Percentiles rank a stretch among this genome's conserved stretches.
phyloP scores from a whole-genome alignment of 2,797 vertebrate genomes.

The Sebastes trivittatus region DNA sequence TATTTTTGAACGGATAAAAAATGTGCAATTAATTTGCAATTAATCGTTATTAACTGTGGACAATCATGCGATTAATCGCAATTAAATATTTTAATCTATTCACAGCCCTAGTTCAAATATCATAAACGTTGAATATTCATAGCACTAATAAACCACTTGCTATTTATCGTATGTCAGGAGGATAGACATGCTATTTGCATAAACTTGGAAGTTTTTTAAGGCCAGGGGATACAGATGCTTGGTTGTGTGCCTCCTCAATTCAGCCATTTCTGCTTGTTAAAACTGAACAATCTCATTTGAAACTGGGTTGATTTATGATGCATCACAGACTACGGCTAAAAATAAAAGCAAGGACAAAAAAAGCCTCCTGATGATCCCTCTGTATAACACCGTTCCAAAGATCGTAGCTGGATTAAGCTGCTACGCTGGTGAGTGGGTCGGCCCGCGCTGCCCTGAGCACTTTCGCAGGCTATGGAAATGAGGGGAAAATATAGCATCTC shows the following conservation, averaged over 20 bases:
- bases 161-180: background rate
- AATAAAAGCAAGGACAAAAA: constrained; percentile 64
- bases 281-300: constrained; percentile 57
- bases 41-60: too few relatives aligned
- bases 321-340: constrained; percentile 55
- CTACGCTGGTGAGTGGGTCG: constrained; percentile 32
- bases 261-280: constrained; percentile 44
- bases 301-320: constrained; percentile 72
- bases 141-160: background rate
- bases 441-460: constrained; percentile 26
- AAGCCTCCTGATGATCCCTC: constrained; percentile 51
- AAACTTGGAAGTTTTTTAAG: background rate
- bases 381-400: constrained; percentile 52
- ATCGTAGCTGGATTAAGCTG: constrained; percentile 52
- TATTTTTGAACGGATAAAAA: too few relatives aligned
- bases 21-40: too few relatives aligned
- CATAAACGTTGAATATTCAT: background rate
- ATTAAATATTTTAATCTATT: too few relatives aligned
- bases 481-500: constrained; percentile 7
- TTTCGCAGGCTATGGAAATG: constrained; percentile 23
- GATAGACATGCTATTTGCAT: background rate
- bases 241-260: constrained; percentile 25
- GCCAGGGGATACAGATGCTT: constrained; percentile 13
- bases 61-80: too few relatives aligned
- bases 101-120: background rate